Evolutionary conservation across 2,888 invertebrate genomes (phyloP), one percentile per base, ranked within the genome.

Genomic region (Gnatocerus cornutus): DNA sequence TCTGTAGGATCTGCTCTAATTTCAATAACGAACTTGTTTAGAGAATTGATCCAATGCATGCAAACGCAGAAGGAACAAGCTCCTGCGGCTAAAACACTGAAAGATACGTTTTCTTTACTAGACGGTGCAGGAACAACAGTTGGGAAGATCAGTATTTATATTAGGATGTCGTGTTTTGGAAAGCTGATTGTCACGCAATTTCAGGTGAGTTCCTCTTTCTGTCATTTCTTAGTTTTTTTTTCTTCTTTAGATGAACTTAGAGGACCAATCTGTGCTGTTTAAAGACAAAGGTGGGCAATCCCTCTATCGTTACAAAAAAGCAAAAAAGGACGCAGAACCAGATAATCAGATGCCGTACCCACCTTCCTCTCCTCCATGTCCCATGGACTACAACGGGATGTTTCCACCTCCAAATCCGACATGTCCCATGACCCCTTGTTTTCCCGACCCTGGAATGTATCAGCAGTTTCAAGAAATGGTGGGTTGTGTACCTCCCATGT

Each of bases 111-210:
- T 77, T 86, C 86, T 48, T 85, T 92, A 8, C 79, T 83, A 1
- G 87, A 87, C 30, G 80, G 85, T 0, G 87, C 87, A 41, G 87
- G 87, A 0, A 82, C 83, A 5, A 83, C 86, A 72, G 87, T 89
- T 1, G 91, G 91, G 3, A 87, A 89, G 72, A 87, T 90, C 8
- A 81, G 87, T 0, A 87, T 90, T 78, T 91, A 90, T 81, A 83
- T 91, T 46, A 85, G 91, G 7, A 88, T 90, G 80, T 90, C 90
- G 5, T 90, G 90, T 76, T 91, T 91, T 75, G 91, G 91, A 1
- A 89, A 89, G 76, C 79, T 88, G 65, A 90, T 91, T 21, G 87
- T 91, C 8, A 92, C 91, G 0, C 89, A 88, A 77, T 91, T 91
- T 79, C 90, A 90, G 59, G 59, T 59, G 9, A 7, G 1, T 39